Conservation (phyloP, 64 coral and sea anemone species). For the Montipora foliosa region DNA sequence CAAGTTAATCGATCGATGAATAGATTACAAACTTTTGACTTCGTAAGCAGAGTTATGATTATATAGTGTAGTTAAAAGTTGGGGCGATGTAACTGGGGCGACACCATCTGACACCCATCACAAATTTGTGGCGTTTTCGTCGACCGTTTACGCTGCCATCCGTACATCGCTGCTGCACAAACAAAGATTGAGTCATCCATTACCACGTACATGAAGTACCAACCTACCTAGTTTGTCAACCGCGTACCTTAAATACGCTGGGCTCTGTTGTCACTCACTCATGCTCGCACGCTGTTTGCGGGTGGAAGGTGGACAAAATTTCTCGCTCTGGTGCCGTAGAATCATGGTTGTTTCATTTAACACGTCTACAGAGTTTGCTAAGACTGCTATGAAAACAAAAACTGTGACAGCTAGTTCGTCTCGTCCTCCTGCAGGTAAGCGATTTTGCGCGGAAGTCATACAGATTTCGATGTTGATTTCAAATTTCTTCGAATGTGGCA, state of each 20-base stretch:
- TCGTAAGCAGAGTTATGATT: no score
- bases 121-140: no score
- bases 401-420: slow-evolving; percentile 62
- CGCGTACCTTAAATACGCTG: not conserved
- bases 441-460: not conserved
- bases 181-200: no score
- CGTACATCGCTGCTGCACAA: no score
- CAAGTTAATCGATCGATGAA: no score
- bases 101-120: no score
- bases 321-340: not conserved
- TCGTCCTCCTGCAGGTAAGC: slow-evolving; percentile 78
- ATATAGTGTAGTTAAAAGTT: no score
- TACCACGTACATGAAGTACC: no score
- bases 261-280: not conserved
- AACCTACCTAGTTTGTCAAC: not conserved
- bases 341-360: slow-evolving; percentile 1
- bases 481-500: no score
- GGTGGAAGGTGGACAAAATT: not conserved
- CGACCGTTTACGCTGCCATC: no score
- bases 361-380: slow-evolving; percentile 17
- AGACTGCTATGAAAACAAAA: slow-evolving; percentile 58
- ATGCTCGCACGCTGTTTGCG: not conserved
- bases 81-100: no score
- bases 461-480: not conserved
- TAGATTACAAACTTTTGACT: no score